Conservation (phyloP, 2,888 invertebrate genomes). For the Sinopyrophorus schimmeli region DNA sequence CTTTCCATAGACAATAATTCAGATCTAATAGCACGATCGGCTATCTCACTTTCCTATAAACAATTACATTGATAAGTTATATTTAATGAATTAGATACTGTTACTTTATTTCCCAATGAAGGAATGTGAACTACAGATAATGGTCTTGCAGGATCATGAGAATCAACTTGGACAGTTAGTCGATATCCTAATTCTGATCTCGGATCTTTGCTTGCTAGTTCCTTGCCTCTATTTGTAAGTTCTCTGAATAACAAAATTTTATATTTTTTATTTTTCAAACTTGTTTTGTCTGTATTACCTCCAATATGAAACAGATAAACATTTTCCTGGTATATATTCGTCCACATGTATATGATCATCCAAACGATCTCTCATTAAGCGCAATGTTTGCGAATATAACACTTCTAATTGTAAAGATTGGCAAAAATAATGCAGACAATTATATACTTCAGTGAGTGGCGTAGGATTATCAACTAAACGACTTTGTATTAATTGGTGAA, state of each 20-base stretch:
- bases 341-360: slow-evolving; percentile 89
- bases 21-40: slow-evolving; percentile 79
- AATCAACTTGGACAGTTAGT: slow-evolving; percentile 86
- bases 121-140: slow-evolving; percentile 72
- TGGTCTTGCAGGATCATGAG: slow-evolving; percentile 76
- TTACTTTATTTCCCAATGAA: slow-evolving; percentile 67
- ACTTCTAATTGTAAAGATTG: slow-evolving; percentile 93
- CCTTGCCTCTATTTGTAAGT: slow-evolving; percentile 59
- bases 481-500: slow-evolving; percentile 92
- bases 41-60: slow-evolving; percentile 69
- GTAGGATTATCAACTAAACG: slow-evolving; percentile 79
- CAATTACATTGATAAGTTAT: slow-evolving; percentile 27
- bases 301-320: slow-evolving; percentile 94
- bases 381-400: slow-evolving; percentile 83
- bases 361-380: slow-evolving; percentile 84
- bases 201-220: slow-evolving; percentile 60
- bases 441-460: slow-evolving; percentile 81
- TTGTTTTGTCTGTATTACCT: slow-evolving; percentile 64
- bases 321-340: slow-evolving; percentile 86
- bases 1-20: slow-evolving; percentile 95
- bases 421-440: slow-evolving; percentile 88
- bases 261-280: too few relatives aligned
- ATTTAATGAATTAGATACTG: slow-evolving; percentile 8
- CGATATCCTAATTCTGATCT: slow-evolving; percentile 87
- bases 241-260: slow-evolving; percentile 54